Base-by-base conservation (phyloP, 35 echinoderm and acorn worm genomes). In the Ophioderma brevispina region DNA sequence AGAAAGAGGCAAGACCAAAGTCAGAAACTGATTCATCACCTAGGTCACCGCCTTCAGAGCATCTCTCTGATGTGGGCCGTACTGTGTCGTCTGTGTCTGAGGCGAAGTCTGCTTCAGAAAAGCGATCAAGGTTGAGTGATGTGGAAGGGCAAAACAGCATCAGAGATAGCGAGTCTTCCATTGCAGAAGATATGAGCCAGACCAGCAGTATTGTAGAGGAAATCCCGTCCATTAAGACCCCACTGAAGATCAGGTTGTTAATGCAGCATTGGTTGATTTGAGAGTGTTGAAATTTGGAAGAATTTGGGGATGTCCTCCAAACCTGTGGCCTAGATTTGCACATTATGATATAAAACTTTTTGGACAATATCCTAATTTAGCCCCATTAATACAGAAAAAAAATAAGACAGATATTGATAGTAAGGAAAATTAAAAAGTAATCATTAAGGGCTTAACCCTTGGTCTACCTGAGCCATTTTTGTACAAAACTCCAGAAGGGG, bases 131-230 rank as follows among this genome's bases (percentile, higher is more conserved):
- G 21, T 6, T 38, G 81, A 84, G 82, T 11, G 50, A 40, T 38
- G 42, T 50, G 52, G 87, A 89, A 43, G 85, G 75, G 37, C 56
- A 52, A 18, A 64, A 35, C 15, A 59, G 59, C 28, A 25, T 70
- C 0, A 86, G 90, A 38, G 88, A 80, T 13, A 78, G 63, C 79
- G 85, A 92, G 80, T 56, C 36, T 56, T 95, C 94, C 35, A 89
- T 95, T 33, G 19, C 86, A 31, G 94, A 95, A 35, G 94, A 95
- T 18, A 37, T 95, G 36, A 95, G 89, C 52, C 80, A 87, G 17
- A 78, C 77, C 10, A 95, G 90, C 37, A 95, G 90, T 49, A 77
- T 95, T 3, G 46, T 82, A 0, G 97, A 99, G 84, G 93, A 99
- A 5, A 90, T 95, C 39, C 38, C 40, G 8, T 84, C 97, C 59